These are phyloP conservation scores for Nomada ferruginata DNA, from an alignment of 2,888 invertebrate genomes.

Conservation along the genomic window DNA sequence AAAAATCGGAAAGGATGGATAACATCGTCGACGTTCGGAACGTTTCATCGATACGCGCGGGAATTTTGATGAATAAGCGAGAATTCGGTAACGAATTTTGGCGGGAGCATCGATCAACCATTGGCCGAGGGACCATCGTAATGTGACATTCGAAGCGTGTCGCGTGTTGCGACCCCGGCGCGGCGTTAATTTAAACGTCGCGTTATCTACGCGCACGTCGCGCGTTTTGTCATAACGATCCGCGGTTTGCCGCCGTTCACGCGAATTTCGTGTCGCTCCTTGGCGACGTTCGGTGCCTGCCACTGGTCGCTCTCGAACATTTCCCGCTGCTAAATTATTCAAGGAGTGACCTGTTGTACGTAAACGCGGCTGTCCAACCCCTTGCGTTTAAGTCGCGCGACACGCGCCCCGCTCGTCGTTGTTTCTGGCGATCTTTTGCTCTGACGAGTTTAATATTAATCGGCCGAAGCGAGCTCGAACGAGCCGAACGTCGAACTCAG, in stretches of 20 bases:
- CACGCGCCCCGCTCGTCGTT: slow-evolving; percentile 14
- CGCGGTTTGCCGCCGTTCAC: slow-evolving; percentile 22
- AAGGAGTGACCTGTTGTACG: slow-evolving; percentile 52
- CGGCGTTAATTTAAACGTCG: slow-evolving; percentile 72
- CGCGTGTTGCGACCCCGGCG: slow-evolving; percentile 41
- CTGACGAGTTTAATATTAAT: slow-evolving; percentile 18
- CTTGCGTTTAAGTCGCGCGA: slow-evolving; percentile 27
- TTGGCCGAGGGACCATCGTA: slow-evolving; percentile 57
- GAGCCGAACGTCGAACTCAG: background rate
- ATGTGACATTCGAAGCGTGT: slow-evolving; percentile 68
- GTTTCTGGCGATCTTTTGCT: background rate
- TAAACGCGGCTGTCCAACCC: slow-evolving; percentile 30
- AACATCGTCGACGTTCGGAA: slow-evolving; percentile 49
- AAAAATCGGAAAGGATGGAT: slow-evolving; percentile 46
- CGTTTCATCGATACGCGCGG: slow-evolving; percentile 62
- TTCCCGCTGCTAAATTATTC: slow-evolving; percentile 55
- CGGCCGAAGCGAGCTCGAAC: background rate
- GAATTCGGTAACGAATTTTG: slow-evolving; percentile 70
- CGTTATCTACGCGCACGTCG: slow-evolving; percentile 62
- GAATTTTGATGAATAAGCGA: slow-evolving; percentile 70
- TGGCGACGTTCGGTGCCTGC: slow-evolving; percentile 38
- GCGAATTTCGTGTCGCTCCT: slow-evolving; percentile 45
- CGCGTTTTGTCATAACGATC: slow-evolving; percentile 66
- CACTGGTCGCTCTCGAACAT: slow-evolving; percentile 26
- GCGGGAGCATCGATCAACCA: slow-evolving; percentile 65